These are phyloP conservation scores for Eulemur rubriventer DNA, from an alignment of 2,797 vertebrate species.

Conservation along the genomic window DNA sequence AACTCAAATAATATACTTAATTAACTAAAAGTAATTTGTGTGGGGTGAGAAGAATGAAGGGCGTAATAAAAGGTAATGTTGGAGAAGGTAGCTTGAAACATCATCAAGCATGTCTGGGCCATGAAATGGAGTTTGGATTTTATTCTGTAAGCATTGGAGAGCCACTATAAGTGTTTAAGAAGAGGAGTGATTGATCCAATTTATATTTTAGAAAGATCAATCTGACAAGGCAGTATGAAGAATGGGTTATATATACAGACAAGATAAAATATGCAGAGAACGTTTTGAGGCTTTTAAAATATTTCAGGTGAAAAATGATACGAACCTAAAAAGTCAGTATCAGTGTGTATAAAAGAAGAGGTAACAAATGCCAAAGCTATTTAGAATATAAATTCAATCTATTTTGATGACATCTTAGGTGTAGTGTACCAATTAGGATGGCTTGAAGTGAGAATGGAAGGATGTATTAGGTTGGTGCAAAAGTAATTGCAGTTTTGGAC, in stretches of 20 bases:
- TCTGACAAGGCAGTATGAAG: constrained; percentile 24
- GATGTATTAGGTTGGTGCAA: not conserved
- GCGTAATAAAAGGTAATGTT: not conserved
- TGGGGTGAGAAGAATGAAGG: not conserved
- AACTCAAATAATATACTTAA: not conserved
- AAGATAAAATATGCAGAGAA: not conserved
- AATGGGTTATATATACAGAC: not conserved
- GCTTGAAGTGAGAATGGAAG: not conserved
- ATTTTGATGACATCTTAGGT: not conserved
- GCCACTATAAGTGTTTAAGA: not conserved
- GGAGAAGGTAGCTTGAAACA: not conserved
- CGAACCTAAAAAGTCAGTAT: not conserved
- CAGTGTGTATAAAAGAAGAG: not conserved
- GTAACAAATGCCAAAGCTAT: not conserved
- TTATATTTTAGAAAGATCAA: constrained; percentile 30
- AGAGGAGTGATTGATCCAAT: constrained; percentile 16
- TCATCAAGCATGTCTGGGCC: not conserved
- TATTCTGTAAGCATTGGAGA: not conserved
- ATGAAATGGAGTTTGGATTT: not conserved
- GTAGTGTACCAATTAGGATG: not conserved
- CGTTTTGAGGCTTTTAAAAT: not conserved
- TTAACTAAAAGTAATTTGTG: not conserved
- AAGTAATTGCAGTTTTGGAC: too few relatives aligned
- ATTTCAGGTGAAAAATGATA: constrained; percentile 21
- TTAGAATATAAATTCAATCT: not conserved